Evolutionary conservation across 2,888 invertebrate genomes (phyloP).

Genomic region (Drosophila pseudotalamancana): DNA sequence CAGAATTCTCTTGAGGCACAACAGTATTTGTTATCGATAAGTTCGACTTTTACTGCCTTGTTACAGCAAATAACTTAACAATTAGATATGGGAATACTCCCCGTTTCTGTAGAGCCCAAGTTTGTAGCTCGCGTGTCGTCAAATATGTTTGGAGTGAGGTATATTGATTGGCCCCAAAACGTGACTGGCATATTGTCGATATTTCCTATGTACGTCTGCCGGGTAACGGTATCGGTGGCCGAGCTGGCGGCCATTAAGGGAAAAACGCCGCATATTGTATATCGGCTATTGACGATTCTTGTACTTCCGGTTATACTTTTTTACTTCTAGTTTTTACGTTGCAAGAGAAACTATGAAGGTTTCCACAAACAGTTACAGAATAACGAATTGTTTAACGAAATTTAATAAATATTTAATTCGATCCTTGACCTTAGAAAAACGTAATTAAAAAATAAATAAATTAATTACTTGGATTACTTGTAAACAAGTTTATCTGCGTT

Average conservation of each 20-base stretch:
- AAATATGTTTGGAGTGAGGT: background rate
- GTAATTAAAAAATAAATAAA: too few species aligned
- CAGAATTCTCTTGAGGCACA: too few species aligned
- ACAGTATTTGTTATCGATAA: too few species aligned
- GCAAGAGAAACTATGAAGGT: constrained; percentile 11
- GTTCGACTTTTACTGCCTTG: too few species aligned
- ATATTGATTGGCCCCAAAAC: constrained; percentile 51
- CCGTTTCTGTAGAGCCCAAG: too few species aligned
- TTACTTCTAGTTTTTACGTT: constrained; percentile 5
- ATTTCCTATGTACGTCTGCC: constrained; percentile 19
- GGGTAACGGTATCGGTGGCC: constrained; percentile 25
- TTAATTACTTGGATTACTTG: too few species aligned
- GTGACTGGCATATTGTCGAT: constrained; percentile 58
- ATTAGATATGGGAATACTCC: background rate
- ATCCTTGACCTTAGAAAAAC: too few species aligned
- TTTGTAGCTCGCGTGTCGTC: constrained; percentile 33
- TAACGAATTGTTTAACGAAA: background rate
- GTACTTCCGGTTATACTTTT: constrained; percentile 19
- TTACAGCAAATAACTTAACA: too few species aligned
- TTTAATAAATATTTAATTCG: too few species aligned
- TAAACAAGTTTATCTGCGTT: too few species aligned
- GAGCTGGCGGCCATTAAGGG: constrained; percentile 13
- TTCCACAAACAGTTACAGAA: background rate
- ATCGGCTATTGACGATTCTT: constrained; percentile 13
- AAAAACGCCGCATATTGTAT: constrained; percentile 2